Evolutionary conservation across 2,888 invertebrate species (phyloP), one percentile per base, ranked within the genome.

Genomic region (Abscondita cerata): DNA sequence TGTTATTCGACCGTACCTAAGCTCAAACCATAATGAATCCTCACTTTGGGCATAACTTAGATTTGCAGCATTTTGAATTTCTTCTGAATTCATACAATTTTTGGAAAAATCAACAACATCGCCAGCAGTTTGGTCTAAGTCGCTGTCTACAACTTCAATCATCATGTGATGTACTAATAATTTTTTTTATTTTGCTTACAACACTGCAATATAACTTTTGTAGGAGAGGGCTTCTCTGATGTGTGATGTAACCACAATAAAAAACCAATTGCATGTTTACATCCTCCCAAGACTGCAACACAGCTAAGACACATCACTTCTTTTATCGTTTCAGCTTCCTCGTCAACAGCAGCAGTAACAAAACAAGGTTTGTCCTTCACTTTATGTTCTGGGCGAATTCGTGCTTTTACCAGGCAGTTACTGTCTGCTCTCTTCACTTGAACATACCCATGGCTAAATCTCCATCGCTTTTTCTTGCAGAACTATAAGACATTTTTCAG

Each of bases 341-440:
- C 50, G n/a, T 50, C 25, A 2, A 50, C 15, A 12, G 15, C 33
- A 9, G 33, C 25, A 8, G 41, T 50, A 6, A 50, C 50, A 31
- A 5, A 13, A 33, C 33, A 50, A 11, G 33, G 8, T 6, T 25
- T 50, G 1, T n/a, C 33, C 2, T 15, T n/a, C 2, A 50, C n/a
- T 50, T 33, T 25, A 15, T 50, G 50, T 50, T 50, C 50, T 31
- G 50, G 50, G 33, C 50, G 33, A 12, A 50, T 50, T 13, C 20
- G 18, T 1, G 31, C 8, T 50, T 50, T 50, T 2, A 50, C 19
- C 2, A 25, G 13, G 15, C 50, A 50, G 4, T 12, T 33, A 8
- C 33, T 50, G 12, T 18, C 19, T 3, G 5, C 12, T 50, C 20
- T 50, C n/a, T n/a, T n/a, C 1, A 50, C 31, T 19, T 50, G 50